Conservation (phyloP, 2,797 vertebrate species). For the Meriones psammophilus region DNA sequence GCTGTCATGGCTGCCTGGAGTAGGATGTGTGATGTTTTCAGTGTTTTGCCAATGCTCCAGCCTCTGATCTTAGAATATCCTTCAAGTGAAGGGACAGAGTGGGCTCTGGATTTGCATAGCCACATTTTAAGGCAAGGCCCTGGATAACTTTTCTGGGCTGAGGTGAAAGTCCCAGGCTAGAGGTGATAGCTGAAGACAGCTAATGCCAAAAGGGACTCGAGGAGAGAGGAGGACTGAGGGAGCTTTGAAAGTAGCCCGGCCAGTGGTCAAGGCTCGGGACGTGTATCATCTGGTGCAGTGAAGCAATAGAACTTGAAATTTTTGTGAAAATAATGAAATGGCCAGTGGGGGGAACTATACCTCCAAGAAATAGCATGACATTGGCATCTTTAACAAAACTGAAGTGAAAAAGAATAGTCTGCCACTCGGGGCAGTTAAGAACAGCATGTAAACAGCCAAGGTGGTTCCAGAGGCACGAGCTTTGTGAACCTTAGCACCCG, state of each 20-base stretch:
- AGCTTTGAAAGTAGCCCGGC: neutral
- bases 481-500: slow-evolving; percentile 46
- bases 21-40: slow-evolving; percentile 17
- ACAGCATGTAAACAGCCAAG: slow-evolving; percentile 24
- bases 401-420: slow-evolving; percentile 35
- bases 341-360: slow-evolving; percentile 4
- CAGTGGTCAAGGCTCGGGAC: slow-evolving; percentile 33
- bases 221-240: neutral
- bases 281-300: neutral
- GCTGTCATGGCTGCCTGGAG: neutral
- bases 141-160: neutral
- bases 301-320: slow-evolving; percentile 37
- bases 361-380: slow-evolving; percentile 33
- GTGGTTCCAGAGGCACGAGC: slow-evolving; percentile 42
- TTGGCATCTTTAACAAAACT: slow-evolving; percentile 47
- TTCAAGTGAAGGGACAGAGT: neutral
- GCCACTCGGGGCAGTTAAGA: slow-evolving; percentile 30
- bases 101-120: neutral
- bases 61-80: slow-evolving; percentile 32
- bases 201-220: neutral
- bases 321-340: slow-evolving; percentile 37
- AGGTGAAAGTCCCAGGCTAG: slow-evolving; percentile 21
- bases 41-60: neutral
- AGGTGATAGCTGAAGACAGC: neutral
- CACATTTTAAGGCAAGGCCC: slow-evolving; percentile 45